phyloP scores from a whole-genome alignment of 2,888 invertebrate genomes.

The Cecidostiba fungosa region DNA sequence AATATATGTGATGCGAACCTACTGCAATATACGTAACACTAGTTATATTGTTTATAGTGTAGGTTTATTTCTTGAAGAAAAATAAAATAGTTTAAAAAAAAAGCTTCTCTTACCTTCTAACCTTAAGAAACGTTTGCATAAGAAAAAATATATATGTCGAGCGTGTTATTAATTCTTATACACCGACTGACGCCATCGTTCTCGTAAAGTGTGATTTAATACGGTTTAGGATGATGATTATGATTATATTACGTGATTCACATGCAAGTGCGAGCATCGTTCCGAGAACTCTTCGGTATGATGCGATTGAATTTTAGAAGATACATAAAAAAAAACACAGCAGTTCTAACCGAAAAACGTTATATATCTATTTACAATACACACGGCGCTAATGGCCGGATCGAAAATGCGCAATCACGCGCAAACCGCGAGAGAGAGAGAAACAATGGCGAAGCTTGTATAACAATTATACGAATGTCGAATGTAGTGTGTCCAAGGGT shows the following conservation, averaged over 20 bases:
- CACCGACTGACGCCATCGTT: neutral
- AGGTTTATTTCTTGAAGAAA: neutral
- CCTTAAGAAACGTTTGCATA: neutral
- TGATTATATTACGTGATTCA: neutral
- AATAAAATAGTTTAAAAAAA: neutral
- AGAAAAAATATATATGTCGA: too few relatives aligned
- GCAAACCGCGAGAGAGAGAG: neutral
- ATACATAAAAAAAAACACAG: neutral
- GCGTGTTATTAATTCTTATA: too few relatives aligned
- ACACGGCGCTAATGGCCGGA: neutral
- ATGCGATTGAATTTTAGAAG: neutral
- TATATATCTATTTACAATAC: neutral
- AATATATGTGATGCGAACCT: neutral
- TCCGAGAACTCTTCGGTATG: neutral
- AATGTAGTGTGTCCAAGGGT: slow-evolving; percentile 26
- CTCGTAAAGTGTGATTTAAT: slow-evolving; percentile 1
- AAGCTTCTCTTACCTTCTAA: neutral
- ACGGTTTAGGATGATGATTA: slow-evolving; percentile 25
- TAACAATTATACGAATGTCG: slow-evolving; percentile 15
- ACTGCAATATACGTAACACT: neutral
- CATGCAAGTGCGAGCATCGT: neutral
- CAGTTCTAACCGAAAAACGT: neutral
- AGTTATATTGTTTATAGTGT: neutral
- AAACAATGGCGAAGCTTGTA: slow-evolving; percentile 27
- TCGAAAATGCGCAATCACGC: neutral